Conservation (phyloP, 2,888 invertebrate genomes). For the Drosophila engyochracea region DNA sequence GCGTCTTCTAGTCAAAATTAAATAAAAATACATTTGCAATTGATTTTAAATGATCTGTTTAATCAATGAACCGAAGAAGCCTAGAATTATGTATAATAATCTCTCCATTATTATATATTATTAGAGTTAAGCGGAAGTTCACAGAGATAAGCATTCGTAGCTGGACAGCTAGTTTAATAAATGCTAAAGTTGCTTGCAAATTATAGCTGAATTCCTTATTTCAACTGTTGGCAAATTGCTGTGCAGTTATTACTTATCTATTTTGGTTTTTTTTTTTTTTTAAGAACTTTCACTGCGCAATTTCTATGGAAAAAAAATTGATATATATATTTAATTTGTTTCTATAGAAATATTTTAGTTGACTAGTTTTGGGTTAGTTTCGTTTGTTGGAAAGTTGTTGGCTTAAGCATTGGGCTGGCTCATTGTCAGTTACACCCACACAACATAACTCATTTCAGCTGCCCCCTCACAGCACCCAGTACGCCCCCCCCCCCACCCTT, state of each 20-base stretch:
- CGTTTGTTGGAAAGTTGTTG: slow-evolving; percentile 49
- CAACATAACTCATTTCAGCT: slow-evolving; percentile 51
- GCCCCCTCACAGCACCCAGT: neutral
- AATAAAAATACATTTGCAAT: slow-evolving; percentile 35
- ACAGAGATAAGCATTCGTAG: neutral
- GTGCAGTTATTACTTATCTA: neutral
- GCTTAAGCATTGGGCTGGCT: slow-evolving; percentile 33
- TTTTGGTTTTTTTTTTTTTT: neutral
- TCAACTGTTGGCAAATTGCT: neutral
- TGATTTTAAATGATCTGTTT: slow-evolving; percentile 42
- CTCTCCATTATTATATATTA: neutral
- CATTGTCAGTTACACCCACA: slow-evolving; percentile 54
- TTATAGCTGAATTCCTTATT: slow-evolving; percentile 5
- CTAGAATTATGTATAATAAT: slow-evolving; percentile 4
- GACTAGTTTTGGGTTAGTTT: slow-evolving; percentile 47
- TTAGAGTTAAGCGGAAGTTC: neutral
- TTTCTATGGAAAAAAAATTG: slow-evolving; percentile 5
- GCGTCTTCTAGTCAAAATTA: slow-evolving; percentile 23
- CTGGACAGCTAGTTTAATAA: neutral
- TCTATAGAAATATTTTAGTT: slow-evolving; percentile 32
- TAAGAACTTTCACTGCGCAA: slow-evolving; percentile 28
- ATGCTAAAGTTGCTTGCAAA: slow-evolving; percentile 14
- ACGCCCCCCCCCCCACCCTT: neutral
- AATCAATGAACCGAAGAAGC: slow-evolving; percentile 41
- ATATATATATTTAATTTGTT: slow-evolving; percentile 18